Conservation (phyloP, 2,797 vertebrate genomes). For the Eospalax fontanierii region DNA sequence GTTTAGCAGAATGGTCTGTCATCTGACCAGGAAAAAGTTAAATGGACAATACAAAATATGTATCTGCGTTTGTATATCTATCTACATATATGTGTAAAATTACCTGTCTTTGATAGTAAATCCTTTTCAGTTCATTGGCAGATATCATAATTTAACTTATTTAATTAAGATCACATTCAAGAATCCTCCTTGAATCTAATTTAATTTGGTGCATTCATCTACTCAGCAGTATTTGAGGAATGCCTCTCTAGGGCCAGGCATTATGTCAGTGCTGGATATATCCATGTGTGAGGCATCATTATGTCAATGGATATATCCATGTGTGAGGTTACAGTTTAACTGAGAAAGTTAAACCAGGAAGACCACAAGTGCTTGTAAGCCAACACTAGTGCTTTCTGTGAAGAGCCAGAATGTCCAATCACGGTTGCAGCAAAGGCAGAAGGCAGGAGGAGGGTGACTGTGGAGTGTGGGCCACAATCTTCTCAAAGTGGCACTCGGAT, state of each 20-base stretch:
- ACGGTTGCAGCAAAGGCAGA: neutral
- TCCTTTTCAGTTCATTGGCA: conserved; percentile 10
- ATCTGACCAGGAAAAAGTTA: neutral
- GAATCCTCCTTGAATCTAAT: neutral
- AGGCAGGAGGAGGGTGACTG: neutral
- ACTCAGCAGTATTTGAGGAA: neutral
- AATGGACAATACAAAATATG: neutral
- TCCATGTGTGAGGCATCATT: too few relatives aligned
- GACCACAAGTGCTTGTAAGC: neutral
- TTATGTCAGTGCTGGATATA: neutral
- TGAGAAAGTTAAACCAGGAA: neutral
- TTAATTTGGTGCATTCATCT: neutral
- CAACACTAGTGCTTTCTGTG: rapidly evolving
- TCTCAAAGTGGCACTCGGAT: neutral
- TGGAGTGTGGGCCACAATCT: neutral
- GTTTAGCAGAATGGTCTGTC: neutral
- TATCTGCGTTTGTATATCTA: neutral
- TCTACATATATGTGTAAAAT: neutral
- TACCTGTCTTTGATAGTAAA: neutral
- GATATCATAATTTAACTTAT: neutral
- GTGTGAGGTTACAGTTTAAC: neutral
- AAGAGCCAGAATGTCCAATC: neutral
- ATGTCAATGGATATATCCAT: too few relatives aligned
- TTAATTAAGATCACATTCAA: neutral
- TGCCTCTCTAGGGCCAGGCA: neutral